Base-by-base conservation (phyloP, 2,888 invertebrate species). In the Lottia gigantea region DNA sequence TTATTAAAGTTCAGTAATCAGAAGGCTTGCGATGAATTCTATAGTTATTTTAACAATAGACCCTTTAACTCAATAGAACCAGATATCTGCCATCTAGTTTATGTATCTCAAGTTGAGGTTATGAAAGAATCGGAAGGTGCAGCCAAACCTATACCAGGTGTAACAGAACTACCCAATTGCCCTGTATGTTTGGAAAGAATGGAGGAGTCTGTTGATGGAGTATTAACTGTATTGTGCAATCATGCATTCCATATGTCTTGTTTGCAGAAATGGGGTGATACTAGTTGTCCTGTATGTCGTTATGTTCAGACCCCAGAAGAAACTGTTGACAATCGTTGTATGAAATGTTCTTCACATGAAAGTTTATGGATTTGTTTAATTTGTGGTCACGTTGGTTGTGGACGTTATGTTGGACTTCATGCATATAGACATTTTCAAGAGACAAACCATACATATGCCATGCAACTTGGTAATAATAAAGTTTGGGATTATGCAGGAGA, bases 401-500 rank as follows among this genome's bases (percentile, higher is more conserved):
- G 99, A 4, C 92, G 98, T 84, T 97, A 93, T 88, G 92, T 93
- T 26, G 91, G 91, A 47, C 97, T 97, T 0, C 99, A 99, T 89
- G 99, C 99, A 0, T 96, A 95, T 81, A 94, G 95, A 74, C 99
- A 99, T 88, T 99, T 95, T 89, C 91, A 94, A 71, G 94, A 95
- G 71, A 97, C 99, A 0, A 95, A 96, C 80, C 99, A 99, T 89
- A 97, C 97, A 23, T 99, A 97, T 86, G 96, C 98, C 7, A 92
- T 99, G 91, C 97, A 99, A 87, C 90, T 98, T 71, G 98, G 97
- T 0, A 96, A 95, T 63, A 96, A 97, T 85, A 91, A 97, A 67
- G 99, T 99, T 0, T 99, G 99, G 99, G 99, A 99, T 87, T 99
- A 99, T 88, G 97, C 97, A 67, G 98, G 98, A 80, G 97, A 97